Conservation (phyloP, 2,888 invertebrate genomes). For the Agriotes lineatus region DNA sequence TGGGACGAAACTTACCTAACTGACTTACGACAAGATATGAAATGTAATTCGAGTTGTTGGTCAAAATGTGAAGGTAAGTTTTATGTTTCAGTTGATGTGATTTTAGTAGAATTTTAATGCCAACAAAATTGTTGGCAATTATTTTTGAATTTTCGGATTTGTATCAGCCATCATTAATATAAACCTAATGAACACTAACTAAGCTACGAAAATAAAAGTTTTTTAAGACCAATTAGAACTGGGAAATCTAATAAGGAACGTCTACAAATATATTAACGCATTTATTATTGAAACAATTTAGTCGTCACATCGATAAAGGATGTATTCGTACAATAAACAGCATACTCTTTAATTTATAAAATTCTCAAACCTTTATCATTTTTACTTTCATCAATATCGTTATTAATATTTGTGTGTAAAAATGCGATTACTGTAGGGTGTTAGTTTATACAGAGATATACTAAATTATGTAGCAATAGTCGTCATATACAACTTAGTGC, state of each 20-base stretch:
- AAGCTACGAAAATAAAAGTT: too few species aligned
- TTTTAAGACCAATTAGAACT: too few species aligned
- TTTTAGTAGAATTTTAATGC: too few species aligned
- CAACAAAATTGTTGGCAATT: too few species aligned
- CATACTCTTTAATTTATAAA: conserved; percentile 51
- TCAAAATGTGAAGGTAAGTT: too few species aligned
- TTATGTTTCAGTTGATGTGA: too few species aligned
- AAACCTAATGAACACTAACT: too few species aligned
- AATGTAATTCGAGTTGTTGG: too few species aligned
- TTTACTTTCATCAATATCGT: conserved; percentile 12
- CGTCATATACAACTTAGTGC: conserved; percentile 14
- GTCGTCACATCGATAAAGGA: conserved; percentile 63
- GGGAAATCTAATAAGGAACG: conserved; percentile 14
- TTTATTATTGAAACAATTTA: conserved; percentile 62
- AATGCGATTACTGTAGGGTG: conserved; percentile 43
- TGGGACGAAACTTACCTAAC: too few species aligned
- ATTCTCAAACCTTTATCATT: conserved; percentile 37
- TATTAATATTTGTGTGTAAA: conserved; percentile 43
- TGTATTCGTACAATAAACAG: conserved; percentile 57
- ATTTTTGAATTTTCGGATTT: too few species aligned
- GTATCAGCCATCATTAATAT: too few species aligned
- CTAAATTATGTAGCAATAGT: conserved; percentile 8
- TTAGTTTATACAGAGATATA: conserved; percentile 18
- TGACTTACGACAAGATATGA: too few species aligned
- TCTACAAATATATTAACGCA: conserved; percentile 32